Evolutionary conservation across 1,140 invertebrate species (phyloP).

Genomic region (Atta colombica): DNA sequence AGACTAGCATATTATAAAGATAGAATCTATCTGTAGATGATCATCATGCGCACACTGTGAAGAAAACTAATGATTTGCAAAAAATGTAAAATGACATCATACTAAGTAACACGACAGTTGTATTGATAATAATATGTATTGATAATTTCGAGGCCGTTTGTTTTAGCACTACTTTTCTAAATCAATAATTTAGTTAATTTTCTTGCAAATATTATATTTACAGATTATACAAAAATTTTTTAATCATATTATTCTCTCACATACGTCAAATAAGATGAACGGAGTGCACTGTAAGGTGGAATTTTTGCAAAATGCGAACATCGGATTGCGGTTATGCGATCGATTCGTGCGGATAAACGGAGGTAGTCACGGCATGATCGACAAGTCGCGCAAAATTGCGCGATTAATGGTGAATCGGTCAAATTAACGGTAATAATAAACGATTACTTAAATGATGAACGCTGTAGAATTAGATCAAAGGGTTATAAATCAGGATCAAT

Average conservation of each 20-base stretch:
- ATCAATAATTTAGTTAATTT: neutral
- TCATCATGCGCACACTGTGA: neutral
- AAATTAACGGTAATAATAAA: conserved; percentile 56
- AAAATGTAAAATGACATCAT: conserved; percentile 45
- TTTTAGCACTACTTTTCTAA: neutral
- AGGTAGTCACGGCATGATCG: conserved; percentile 41
- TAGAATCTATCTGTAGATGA: conserved; percentile 30
- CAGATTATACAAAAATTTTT: neutral
- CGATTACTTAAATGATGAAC: conserved; percentile 40
- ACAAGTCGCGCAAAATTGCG: conserved; percentile 49
- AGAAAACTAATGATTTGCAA: conserved; percentile 13
- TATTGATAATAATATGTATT: conserved; percentile 34
- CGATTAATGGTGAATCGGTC: conserved; percentile 45
- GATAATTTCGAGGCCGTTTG: conserved; percentile 21
- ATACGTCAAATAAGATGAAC: neutral
- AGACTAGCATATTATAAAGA: conserved; percentile 14
- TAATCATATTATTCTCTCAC: neutral
- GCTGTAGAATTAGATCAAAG: conserved; percentile 31
- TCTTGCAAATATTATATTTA: neutral
- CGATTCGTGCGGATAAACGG: conserved; percentile 54
- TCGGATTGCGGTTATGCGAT: neutral
- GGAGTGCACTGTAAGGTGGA: neutral
- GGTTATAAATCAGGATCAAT: conserved; percentile 53
- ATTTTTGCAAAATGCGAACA: conserved; percentile 22
- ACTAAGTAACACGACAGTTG: conserved; percentile 1